Evolutionary conservation across 2,888 invertebrate genomes (phyloP).

Genomic region (Ichneumoninae sp.): DNA sequence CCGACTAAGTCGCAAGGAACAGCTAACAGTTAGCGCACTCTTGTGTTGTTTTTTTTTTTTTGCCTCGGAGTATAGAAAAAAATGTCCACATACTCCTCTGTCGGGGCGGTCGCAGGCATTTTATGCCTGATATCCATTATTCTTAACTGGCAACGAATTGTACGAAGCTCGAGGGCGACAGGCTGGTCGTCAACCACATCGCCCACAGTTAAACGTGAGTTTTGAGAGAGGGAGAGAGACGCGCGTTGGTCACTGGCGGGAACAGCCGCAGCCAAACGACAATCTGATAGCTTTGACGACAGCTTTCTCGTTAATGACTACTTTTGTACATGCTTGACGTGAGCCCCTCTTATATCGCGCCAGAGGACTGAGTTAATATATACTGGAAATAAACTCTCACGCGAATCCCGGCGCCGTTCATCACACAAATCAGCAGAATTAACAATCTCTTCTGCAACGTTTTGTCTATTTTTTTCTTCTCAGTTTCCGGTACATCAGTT

Average conservation of each 20-base stretch:
- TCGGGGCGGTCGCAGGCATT: not conserved
- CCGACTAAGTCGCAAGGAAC: not conserved
- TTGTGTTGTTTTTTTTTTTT: not conserved
- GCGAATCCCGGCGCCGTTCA: constrained; percentile 18
- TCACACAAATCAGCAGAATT: not conserved
- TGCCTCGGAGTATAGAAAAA: not conserved
- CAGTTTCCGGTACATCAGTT: not conserved
- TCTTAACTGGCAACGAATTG: not conserved
- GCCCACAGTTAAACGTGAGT: not conserved
- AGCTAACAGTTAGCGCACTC: not conserved
- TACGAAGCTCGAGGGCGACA: constrained; percentile 1
- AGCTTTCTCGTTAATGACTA: constrained; percentile 52
- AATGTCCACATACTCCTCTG: not conserved
- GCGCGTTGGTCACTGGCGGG: not conserved
- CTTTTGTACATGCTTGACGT: constrained; percentile 43
- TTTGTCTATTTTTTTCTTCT: not conserved
- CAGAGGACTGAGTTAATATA: not conserved
- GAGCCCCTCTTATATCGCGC: not conserved
- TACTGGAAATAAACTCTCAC: constrained; percentile 34
- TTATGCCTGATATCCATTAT: not conserved
- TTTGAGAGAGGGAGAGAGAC: constrained; percentile 38
- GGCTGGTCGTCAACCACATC: constrained; percentile 1
- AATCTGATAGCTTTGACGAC: constrained; percentile 53
- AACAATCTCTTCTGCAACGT: not conserved
- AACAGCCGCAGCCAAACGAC: constrained; percentile 49